These are phyloP conservation scores for Phalanger gymnotis DNA, from an alignment of 2,797 vertebrate genomes.

Conservation along the genomic window DNA sequence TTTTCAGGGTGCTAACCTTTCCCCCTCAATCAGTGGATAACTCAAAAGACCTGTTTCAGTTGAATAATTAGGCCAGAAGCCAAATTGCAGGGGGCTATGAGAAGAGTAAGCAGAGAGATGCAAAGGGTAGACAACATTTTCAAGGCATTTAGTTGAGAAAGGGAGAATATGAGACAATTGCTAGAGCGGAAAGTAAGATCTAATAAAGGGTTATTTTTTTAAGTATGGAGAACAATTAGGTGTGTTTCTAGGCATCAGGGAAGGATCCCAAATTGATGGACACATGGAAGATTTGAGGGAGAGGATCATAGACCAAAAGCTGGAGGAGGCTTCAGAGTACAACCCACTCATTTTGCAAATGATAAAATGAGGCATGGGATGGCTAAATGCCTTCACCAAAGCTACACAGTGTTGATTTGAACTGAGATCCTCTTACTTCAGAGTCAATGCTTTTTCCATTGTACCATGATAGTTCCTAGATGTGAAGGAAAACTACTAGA, in stretches of 20 bases:
- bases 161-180: background rate
- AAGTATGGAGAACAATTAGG: background rate
- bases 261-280: background rate
- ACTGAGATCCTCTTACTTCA: background rate
- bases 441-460: background rate
- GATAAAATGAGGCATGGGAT: background rate
- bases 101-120: background rate
- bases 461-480: background rate
- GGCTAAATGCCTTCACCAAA: background rate
- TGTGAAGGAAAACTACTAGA: background rate
- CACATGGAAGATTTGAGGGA: background rate
- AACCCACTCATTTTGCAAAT: background rate
- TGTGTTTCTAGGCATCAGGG: background rate
- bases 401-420: background rate
- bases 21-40: too few relatives aligned
- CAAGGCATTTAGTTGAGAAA: background rate
- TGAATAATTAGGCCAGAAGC: background rate
- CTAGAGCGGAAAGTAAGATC: background rate
- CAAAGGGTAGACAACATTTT: background rate
- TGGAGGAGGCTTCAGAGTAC: background rate
- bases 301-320: background rate
- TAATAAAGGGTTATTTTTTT: background rate
- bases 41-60: background rate
- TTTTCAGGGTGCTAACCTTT: too few relatives aligned
- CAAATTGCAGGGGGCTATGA: background rate